Percentiles rank a stretch among this genome's conserved stretches.
phyloP scores from a whole-genome alignment of 1,140 invertebrate genomes.

The Drosophila sulfurigaster region DNA sequence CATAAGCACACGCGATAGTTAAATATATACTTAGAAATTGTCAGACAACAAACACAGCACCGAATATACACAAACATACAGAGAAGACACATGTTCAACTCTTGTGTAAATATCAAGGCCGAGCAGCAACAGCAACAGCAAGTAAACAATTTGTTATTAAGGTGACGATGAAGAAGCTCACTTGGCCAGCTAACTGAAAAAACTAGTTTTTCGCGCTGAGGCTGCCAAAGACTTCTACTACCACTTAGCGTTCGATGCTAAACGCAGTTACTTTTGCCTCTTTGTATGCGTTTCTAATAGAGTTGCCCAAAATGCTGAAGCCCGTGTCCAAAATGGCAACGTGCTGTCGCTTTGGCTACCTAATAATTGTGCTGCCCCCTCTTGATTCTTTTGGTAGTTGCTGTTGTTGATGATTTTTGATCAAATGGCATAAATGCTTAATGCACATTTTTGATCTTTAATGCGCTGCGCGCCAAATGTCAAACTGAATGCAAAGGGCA shows the following conservation, averaged over 20 bases:
- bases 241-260: conserved; percentile 39
- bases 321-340: conserved; percentile 68
- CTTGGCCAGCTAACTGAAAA: conserved; percentile 33
- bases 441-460: conserved; percentile 59
- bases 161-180: conserved; percentile 60
- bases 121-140: conserved; percentile 1
- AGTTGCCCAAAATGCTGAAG: conserved; percentile 61
- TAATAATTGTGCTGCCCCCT: conserved; percentile 52
- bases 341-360: conserved; percentile 48
- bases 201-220: conserved; percentile 47
- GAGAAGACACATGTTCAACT: conserved; percentile 20
- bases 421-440: conserved; percentile 58
- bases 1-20: conserved; percentile 31
- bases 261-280: conserved; percentile 17
- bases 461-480: conserved; percentile 46
- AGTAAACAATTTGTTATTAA: conserved; percentile 69
- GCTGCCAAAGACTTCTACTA: conserved; percentile 57
- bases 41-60: conserved; percentile 25
- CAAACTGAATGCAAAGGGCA: conserved; percentile 61
- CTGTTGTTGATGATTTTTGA: conserved; percentile 24
- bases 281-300: conserved; percentile 60
- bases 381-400: conserved; percentile 21
- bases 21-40: conserved; percentile 55
- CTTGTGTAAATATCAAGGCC: conserved; percentile 74
- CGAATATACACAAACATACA: conserved; percentile 1